Percentiles rank a stretch among this genome's conserved stretches.
Evolutionary conservation across 2,888 invertebrate species (phyloP).

Genomic region (Eudemis profundana): DNA sequence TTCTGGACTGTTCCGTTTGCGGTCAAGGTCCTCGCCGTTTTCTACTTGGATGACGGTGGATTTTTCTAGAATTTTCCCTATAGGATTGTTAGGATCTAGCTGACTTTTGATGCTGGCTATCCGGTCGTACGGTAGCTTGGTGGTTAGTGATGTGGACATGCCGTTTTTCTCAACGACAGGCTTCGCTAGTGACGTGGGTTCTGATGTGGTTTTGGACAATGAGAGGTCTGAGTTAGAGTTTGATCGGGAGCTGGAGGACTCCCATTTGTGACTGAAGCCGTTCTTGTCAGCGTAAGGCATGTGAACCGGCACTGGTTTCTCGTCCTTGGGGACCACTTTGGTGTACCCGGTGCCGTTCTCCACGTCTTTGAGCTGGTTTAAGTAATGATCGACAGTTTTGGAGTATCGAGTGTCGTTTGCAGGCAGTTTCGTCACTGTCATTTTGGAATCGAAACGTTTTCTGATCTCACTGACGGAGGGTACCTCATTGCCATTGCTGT

Average conservation of each 20-base stretch:
- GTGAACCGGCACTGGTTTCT: constrained; percentile 78
- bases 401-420: constrained; percentile 71
- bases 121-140: constrained; percentile 73
- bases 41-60: constrained; percentile 81
- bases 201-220: constrained; percentile 78
- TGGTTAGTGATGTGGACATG: constrained; percentile 72
- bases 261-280: constrained; percentile 67
- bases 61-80: constrained; percentile 81
- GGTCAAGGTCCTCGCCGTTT: constrained; percentile 74
- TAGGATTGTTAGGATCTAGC: constrained; percentile 80
- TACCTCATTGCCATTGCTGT: constrained; percentile 86
- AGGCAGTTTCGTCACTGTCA: constrained; percentile 80
- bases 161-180: constrained; percentile 65
- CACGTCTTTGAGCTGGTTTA: constrained; percentile 75
- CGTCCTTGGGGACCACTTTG: constrained; percentile 71
- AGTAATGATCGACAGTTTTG: constrained; percentile 72
- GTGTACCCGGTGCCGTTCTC: constrained; percentile 76
- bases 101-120: constrained; percentile 80
- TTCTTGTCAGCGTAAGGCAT: constrained; percentile 76
- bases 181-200: constrained; percentile 73
- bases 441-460: constrained; percentile 83
- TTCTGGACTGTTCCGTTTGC: constrained; percentile 59
- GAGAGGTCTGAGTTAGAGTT: constrained; percentile 77
- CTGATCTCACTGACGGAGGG: constrained; percentile 86
- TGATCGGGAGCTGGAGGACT: constrained; percentile 70